Percentiles rank a stretch among this genome's conserved stretches.
Conservation (phyloP, 64 coral and sea anemone species). For the Montipora foliosa region DNA sequence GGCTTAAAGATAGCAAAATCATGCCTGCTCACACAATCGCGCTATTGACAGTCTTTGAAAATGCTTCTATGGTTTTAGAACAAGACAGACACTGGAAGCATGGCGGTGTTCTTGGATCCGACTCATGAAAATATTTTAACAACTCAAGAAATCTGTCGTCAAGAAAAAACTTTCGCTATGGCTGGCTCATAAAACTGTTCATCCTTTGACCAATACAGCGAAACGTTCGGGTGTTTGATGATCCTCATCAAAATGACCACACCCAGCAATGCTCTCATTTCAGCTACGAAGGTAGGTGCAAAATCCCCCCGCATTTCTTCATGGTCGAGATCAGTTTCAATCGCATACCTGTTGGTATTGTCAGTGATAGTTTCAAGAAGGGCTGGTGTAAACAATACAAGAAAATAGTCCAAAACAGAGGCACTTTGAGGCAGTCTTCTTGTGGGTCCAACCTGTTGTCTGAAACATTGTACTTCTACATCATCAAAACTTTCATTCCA, state of each 20-base stretch:
- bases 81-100: no score
- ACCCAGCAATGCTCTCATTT: conserved; percentile 67
- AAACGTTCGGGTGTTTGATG: conserved; percentile 17
- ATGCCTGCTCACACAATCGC: no score
- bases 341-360: conserved; percentile 39
- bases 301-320: conserved; percentile 39
- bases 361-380: neutral
- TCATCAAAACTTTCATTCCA: conserved; percentile 37
- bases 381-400: no score
- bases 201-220: conserved; percentile 43
- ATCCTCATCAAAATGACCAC: conserved; percentile 70
- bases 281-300: conserved; percentile 14
- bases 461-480: conserved; percentile 57
- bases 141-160: conserved; percentile 27
- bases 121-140: conserved; percentile 7
- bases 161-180: conserved; percentile 44
- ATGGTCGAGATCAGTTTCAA: conserved; percentile 33
- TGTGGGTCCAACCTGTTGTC: conserved; percentile 40
- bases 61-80: no score
- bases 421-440: neutral
- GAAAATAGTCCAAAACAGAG: no score
- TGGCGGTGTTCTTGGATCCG: conserved; percentile 27
- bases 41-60: no score
- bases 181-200: conserved; percentile 3
- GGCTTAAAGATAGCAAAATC: no score